Conservation (phyloP, 1,140 invertebrate species). For the Alviniconcha marisindica region DNA sequence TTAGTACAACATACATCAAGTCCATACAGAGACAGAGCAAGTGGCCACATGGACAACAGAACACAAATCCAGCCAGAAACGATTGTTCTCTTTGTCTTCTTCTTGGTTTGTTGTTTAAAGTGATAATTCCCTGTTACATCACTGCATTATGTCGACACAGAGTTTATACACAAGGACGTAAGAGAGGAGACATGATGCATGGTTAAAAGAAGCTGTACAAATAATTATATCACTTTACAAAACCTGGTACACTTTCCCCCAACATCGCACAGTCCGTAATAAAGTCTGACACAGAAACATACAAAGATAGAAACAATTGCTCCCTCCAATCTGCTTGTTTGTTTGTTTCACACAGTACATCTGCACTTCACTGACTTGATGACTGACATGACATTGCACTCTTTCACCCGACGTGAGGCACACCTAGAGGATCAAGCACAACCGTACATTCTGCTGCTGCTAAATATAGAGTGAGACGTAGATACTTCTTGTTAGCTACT, state of each 20-base stretch:
- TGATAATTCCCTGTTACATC: background rate
- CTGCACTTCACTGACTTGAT: background rate
- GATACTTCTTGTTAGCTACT: slow-evolving; percentile 10
- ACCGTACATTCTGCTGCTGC: slow-evolving; percentile 7
- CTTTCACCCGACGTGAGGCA: background rate
- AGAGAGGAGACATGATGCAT: slow-evolving; percentile 17
- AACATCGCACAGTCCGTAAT: background rate
- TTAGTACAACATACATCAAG: background rate
- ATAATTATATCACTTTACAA: background rate
- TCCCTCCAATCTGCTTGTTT: background rate
- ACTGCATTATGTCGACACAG: slow-evolving; percentile 32
- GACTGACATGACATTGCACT: background rate
- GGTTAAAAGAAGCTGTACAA: slow-evolving; percentile 1
- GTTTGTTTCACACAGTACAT: too few species aligned
- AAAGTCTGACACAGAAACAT: background rate
- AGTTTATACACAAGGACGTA: too few species aligned
- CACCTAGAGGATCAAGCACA: background rate
- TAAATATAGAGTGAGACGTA: background rate
- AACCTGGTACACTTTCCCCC: slow-evolving; percentile 11
- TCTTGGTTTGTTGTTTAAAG: too few species aligned
- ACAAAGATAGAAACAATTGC: slow-evolving; percentile 1
- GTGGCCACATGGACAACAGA: background rate
- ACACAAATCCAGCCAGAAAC: background rate
- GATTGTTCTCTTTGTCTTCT: background rate
- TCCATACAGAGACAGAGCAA: background rate